A percentile compares a stretch with the other conserved stretches of the same genome.
These are phyloP conservation scores for Calidris pygmaea DNA, from an alignment of 2,113 vertebrate genomes.

Conservation along the genomic window DNA sequence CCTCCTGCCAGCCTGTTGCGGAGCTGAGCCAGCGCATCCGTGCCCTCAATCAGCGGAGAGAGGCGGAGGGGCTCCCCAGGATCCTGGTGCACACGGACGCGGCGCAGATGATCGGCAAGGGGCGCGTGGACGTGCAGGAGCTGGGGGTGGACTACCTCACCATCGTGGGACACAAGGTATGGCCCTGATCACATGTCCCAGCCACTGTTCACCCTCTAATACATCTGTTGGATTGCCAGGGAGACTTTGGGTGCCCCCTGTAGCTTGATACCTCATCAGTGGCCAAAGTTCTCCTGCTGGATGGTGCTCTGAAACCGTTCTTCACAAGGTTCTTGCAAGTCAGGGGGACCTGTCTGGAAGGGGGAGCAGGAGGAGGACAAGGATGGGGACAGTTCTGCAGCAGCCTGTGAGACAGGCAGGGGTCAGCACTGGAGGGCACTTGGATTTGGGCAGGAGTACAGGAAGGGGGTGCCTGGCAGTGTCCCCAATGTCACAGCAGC, in stretches of 20 bases:
- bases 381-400: background rate
- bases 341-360: background rate
- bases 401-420: background rate
- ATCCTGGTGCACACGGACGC: slow-evolving; percentile 91
- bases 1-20: slow-evolving; percentile 76
- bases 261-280: background rate
- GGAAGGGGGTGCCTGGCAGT: background rate
- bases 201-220: fast-evolving
- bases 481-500: fast-evolving
- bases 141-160: slow-evolving; percentile 93
- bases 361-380: background rate
- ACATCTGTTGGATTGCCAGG: background rate
- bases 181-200: fast-evolving
- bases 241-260: background rate
- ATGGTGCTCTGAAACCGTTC: background rate
- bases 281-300: background rate
- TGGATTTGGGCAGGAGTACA: background rate
- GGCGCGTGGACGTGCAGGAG: slow-evolving; percentile 81
- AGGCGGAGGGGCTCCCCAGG: slow-evolving; percentile 27
- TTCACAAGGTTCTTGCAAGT: background rate
- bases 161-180: slow-evolving; percentile 94
- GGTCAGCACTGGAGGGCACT: background rate
- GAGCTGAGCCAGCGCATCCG: slow-evolving; percentile 81
- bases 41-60: slow-evolving; percentile 71
- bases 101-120: slow-evolving; percentile 92